phyloP scores from a whole-genome alignment of 2,888 invertebrate genomes.

The Erebia aethiops region DNA sequence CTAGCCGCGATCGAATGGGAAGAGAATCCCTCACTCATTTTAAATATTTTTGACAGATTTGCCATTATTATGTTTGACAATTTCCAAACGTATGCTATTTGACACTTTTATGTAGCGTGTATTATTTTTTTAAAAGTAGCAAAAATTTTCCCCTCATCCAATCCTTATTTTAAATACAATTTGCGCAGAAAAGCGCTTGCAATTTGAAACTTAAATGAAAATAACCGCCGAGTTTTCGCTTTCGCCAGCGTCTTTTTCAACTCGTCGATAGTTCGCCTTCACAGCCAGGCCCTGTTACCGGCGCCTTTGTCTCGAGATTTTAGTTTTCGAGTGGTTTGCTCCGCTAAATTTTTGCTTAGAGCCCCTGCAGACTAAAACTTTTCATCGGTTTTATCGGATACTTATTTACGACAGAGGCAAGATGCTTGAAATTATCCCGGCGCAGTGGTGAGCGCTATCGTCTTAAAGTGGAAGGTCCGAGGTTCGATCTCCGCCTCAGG shows the following conservation, averaged over 20 bases:
- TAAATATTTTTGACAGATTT: no score
- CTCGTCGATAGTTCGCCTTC: constrained; percentile 55
- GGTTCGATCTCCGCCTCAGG: no score
- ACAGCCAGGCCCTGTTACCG: constrained; percentile 47
- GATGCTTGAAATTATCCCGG: no score
- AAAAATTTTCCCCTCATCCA: not conserved
- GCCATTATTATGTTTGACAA: no score
- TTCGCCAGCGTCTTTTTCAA: constrained; percentile 47
- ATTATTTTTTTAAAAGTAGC: not conserved
- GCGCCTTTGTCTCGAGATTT: constrained; percentile 50
- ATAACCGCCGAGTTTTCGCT: constrained; percentile 60
- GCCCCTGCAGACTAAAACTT: constrained; percentile 4
- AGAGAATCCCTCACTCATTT: no score
- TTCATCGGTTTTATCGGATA: not conserved
- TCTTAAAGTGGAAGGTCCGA: no score
- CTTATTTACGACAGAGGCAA: not conserved
- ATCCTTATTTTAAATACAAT: constrained; percentile 20
- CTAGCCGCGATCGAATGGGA: no score
- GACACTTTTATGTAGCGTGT: not conserved
- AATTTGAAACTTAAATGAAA: constrained; percentile 70
- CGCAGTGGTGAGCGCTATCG: no score
- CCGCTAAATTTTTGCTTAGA: constrained; percentile 36
- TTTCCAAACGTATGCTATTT: no score
- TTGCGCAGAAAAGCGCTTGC: constrained; percentile 19
- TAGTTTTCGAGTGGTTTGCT: constrained; percentile 37